A percentile compares a stretch with the other conserved stretches of the same genome.
Conservation (phyloP, 1,140 invertebrate species). For the Aporrectodea caliginosa region DNA sequence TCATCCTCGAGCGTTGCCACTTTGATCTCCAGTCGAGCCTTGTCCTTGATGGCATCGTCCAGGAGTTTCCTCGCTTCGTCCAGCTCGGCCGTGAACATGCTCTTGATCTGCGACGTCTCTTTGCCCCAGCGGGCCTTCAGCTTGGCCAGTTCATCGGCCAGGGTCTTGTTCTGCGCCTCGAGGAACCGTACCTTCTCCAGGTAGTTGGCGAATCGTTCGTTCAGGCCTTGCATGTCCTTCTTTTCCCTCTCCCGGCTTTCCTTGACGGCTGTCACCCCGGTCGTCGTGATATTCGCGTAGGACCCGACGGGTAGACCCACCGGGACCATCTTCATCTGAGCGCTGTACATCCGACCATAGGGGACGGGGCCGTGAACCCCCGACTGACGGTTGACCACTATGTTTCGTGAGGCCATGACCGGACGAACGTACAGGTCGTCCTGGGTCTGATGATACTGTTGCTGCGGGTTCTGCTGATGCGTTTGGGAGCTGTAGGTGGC, state of each 20-base stretch:
- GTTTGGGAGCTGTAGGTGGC: not conserved
- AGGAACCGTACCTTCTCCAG: slow-evolving; percentile 28
- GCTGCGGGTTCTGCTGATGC: not conserved
- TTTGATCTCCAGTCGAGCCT: slow-evolving; percentile 6
- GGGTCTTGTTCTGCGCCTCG: slow-evolving; percentile 25
- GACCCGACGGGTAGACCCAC: not conserved
- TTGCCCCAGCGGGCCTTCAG: slow-evolving; percentile 10
- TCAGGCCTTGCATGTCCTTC: slow-evolving; percentile 30
- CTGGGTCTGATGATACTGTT: not conserved
- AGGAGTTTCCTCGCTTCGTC: slow-evolving; percentile 4
- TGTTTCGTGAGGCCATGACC: not conserved
- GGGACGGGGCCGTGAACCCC: not conserved
- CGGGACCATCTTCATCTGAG: not conserved
- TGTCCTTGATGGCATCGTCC: slow-evolving; percentile 9
- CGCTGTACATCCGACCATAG: slow-evolving; percentile 32
- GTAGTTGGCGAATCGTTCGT: slow-evolving; percentile 27
- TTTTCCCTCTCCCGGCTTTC: slow-evolving; percentile 26
- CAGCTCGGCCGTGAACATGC: slow-evolving; percentile 16
- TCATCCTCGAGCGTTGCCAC: not conserved
- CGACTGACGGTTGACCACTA: not conserved
- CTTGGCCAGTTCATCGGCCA: not conserved
- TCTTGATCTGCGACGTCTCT: slow-evolving; percentile 8
- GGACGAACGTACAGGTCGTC: not conserved
- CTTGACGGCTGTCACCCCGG: not conserved
- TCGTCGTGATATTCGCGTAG: not conserved